A percentile compares a stretch with the other conserved stretches of the same genome.
These are phyloP conservation scores for Pyrochroa serraticornis DNA, from an alignment of 2,888 invertebrate genomes.

Conservation along the genomic window DNA sequence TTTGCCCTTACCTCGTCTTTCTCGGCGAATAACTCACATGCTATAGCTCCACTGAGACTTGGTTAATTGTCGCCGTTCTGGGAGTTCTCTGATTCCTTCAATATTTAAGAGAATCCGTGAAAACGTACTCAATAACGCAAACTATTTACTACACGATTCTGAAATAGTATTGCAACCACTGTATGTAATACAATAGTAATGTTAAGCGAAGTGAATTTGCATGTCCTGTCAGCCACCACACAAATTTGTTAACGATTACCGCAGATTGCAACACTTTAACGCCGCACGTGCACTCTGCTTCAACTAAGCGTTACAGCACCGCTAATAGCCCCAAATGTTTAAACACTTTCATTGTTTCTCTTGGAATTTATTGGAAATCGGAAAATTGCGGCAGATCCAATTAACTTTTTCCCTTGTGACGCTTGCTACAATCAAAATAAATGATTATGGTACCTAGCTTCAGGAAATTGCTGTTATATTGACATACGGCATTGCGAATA, in stretches of 20 bases:
- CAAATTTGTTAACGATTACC: conserved; percentile 29
- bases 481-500: conserved; percentile 9
- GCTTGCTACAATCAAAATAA: conserved; percentile 1
- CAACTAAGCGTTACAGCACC: conserved; percentile 2
- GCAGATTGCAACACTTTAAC: conserved; percentile 17
- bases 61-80: conserved; percentile 6
- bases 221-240: conserved; percentile 26
- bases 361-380: background rate
- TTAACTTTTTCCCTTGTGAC: background rate
- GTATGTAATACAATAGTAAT: conserved; percentile 15
- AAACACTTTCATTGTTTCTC: no score
- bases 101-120: conserved; percentile 15
- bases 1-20: no score
- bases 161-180: background rate
- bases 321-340: no score
- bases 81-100: conserved; percentile 11
- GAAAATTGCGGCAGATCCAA: background rate
- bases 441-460: conserved; percentile 1
- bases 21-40: background rate
- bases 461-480: conserved; percentile 7
- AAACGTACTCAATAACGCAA: conserved; percentile 18
- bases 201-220: conserved; percentile 29
- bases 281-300: conserved; percentile 11
- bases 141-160: conserved; percentile 14
- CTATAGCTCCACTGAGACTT: background rate